Evolutionary conservation across 2,888 invertebrate species (phyloP).

Genomic region (Perizoma affinitatum): DNA sequence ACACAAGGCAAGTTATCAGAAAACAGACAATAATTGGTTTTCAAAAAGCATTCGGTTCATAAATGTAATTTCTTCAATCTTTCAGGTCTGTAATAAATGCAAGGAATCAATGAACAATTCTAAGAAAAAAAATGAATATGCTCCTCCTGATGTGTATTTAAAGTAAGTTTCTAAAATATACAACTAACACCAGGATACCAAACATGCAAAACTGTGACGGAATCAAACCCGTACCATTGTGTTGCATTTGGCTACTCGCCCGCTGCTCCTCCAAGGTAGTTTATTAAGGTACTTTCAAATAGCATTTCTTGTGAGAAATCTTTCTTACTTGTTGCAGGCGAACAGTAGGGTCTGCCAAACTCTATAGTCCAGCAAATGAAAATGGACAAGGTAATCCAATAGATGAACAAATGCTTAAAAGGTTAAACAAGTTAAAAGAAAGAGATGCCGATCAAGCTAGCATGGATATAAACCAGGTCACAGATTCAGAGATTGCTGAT

Average conservation of each 20-base stretch:
- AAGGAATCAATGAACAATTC: conserved; percentile 39
- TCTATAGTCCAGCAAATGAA: conserved; percentile 1
- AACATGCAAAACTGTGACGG: not conserved
- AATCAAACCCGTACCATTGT: too few relatives aligned
- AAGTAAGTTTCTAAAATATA: conserved; percentile 66
- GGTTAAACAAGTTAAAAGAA: conserved; percentile 87
- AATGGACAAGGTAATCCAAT: conserved; percentile 46
- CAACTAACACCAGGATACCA: not conserved
- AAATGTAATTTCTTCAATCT: not conserved
- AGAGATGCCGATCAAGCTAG: conserved; percentile 51
- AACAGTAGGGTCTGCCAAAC: conserved; percentile 4
- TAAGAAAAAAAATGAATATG: conserved; percentile 37
- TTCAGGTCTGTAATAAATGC: conserved; percentile 73
- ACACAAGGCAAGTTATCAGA: conserved; percentile 85
- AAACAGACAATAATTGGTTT: not conserved
- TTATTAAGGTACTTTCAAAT: not conserved
- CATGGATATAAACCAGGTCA: conserved; percentile 22
- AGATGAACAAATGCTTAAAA: conserved; percentile 86
- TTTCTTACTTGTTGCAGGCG: conserved; percentile 6
- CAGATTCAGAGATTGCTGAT: conserved; percentile 57
- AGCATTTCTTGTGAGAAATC: too few relatives aligned
- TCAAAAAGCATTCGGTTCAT: not conserved
- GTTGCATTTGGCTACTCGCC: too few relatives aligned
- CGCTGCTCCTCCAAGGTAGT: not conserved
- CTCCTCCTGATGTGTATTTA: conserved; percentile 83